Conservation (phyloP, 2,113 vertebrate genomes). For the Isichthys henryi region DNA sequence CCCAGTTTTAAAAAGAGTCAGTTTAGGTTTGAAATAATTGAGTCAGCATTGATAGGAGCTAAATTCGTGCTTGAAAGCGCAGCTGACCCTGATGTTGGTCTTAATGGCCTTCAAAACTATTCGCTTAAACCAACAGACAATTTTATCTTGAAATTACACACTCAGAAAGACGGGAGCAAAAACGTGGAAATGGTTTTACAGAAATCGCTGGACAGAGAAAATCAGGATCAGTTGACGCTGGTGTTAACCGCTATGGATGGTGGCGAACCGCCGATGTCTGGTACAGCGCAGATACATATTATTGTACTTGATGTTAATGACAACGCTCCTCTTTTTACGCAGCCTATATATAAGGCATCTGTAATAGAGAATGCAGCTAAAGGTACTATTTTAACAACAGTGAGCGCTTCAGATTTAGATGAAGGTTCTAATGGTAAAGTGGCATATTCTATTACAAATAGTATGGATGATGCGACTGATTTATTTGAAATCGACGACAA, state of each 20-base stretch:
- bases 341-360: constrained; percentile 29
- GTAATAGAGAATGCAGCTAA: not conserved
- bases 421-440: not conserved
- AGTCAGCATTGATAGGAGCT: constrained; percentile 33
- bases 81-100: constrained; percentile 49
- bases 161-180: constrained; percentile 36
- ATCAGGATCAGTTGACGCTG: constrained; percentile 22
- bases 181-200: constrained; percentile 46
- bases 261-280: constrained; percentile 37
- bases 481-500: constrained; percentile 56
- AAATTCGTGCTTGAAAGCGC: constrained; percentile 34
- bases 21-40: constrained; percentile 43
- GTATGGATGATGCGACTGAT: constrained; percentile 20
- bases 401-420: not conserved
- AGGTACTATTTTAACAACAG: not conserved
- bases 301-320: constrained; percentile 28
- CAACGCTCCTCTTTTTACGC: constrained; percentile 48
- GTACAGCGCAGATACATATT: not conserved
- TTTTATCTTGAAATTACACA: constrained; percentile 48
- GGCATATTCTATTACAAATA: constrained; percentile 54
- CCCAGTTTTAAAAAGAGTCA: constrained; percentile 36
- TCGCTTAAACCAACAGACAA: constrained; percentile 46
- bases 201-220: constrained; percentile 42
- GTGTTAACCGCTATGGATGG: constrained; percentile 43
- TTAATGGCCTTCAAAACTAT: constrained; percentile 60